Base-by-base conservation (phyloP, 2,888 invertebrate species). In the Meteorus colon region DNA sequence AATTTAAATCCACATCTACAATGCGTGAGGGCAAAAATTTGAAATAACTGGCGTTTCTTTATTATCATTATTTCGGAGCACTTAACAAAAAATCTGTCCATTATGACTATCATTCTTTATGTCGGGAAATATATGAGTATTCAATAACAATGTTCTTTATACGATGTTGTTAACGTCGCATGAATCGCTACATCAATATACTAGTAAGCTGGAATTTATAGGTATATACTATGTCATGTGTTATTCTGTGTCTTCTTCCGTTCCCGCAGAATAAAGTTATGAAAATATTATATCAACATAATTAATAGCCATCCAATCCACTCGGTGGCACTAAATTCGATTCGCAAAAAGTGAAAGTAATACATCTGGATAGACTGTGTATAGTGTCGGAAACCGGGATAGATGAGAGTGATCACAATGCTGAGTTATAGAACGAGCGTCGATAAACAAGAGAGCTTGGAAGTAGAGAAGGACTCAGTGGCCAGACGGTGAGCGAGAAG, bases 401-500 rank as follows among this genome's bases (percentile, higher is more conserved):
- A 41, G 68, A 51, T 37, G 34, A 63, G 37, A 16, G 41, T n/a
- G 37, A n/a, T 48, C 34, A 51, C 48, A 34, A 31, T 31, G 31
- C 1, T 12, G 29, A 48, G 63, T 51, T 72, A 65, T 72, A 72
- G 62, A 70, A 60, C 59, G 60, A 67, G 71, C 72, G 76, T 76
- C 76, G 76, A 76, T 76, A 76, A 76, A 76, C 72, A 73, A 77
- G 74, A 71, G 71, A 74, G 59, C 70, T 31, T 62, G 63, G 63
- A 74, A 74, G 67, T 72, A 62, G 66, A 72, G 45, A 76, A 68
- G 73, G 69, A 69, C 45, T 55, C 34, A 34, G 60, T 29, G 67
- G 71, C 74, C 77, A 74, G 74, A 74, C 77, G 74, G 77, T 41
- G 66, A 72, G 77, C 71, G 78, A 71, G 73, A 76, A 70, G 67